Evolutionary conservation across 2,797 vertebrate genomes (phyloP).

Genomic region (Spinus pinus): DNA sequence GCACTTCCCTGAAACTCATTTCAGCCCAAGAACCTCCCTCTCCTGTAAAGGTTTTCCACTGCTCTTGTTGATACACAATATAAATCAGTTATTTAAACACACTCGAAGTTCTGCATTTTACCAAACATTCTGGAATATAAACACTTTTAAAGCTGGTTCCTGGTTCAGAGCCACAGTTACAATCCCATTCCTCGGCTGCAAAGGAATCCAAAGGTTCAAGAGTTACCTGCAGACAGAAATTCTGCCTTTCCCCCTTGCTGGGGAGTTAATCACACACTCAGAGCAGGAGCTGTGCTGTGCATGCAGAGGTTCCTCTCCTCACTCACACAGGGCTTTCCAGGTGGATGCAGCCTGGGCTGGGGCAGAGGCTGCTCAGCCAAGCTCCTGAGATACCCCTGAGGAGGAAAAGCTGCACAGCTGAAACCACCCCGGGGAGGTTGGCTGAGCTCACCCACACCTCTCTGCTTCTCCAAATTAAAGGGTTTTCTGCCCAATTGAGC

Average conservation of each 20-base stretch:
- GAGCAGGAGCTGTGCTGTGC: background rate
- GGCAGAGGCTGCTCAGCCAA: too few species aligned
- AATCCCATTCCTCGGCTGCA: background rate
- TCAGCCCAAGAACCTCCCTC: background rate
- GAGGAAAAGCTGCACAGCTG: too few species aligned
- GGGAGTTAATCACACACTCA: background rate
- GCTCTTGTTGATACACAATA: background rate
- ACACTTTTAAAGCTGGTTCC: background rate
- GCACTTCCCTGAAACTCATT: conserved; percentile 14
- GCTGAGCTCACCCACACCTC: background rate
- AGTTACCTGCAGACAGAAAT: background rate
- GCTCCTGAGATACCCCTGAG: too few species aligned
- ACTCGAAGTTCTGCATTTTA: background rate
- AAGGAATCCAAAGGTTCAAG: background rate
- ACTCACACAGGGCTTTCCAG: background rate
- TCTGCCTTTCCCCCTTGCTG: background rate
- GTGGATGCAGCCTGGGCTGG: background rate
- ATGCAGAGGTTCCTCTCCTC: background rate
- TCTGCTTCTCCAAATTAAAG: background rate
- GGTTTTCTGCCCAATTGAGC: background rate
- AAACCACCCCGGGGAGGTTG: background rate
- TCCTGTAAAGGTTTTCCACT: background rate
- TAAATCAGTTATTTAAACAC: conserved; percentile 14
- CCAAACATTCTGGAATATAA: background rate
- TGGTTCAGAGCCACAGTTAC: background rate